Base-by-base conservation (phyloP, 2,113 vertebrate species). In the Apistogramma diplotaenia region DNA sequence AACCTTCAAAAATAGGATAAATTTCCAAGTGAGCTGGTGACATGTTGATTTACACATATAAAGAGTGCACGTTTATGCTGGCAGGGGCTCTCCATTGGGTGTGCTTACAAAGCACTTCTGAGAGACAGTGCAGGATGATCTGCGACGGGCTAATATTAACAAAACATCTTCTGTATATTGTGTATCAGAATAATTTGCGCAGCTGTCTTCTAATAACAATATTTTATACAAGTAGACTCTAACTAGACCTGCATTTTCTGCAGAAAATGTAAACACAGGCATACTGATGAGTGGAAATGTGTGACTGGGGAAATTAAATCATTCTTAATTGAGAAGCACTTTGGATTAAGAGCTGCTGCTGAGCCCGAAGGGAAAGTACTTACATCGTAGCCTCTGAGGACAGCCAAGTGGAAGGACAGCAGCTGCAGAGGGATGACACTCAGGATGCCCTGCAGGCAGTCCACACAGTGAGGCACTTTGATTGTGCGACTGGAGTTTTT, bases 381-480 rank as follows among this genome's bases (percentile, higher is more conserved):
- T 85, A 99, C 98, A 1, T 99, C 98, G 0, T 94, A 99, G 79
- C 97, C 98, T 83, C 98, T 90, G 83, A 99, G 97, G 19, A 99
- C 97, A 0, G 98, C 98, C 9, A 99, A 96, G 81, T 99, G 98
- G 95, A 99, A 99, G 72, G 98, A 98, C 78, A 99, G 96, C 55
- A 99, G 94, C 94, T 99, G 98, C 6, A 99, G 95, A 2, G 98
- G 98, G 87, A 99, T 99, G 23, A 99, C 98, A 0, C 98, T 99
- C 79, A 99, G 96, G 89, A 99, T 95, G 18, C 98, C 98, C 94
- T 99, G 98, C 85, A 99, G 95, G 72, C 98, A 99, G 93, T 99
- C 98, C 92, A 99, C 97, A 0, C 97, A 96, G 87, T 98, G 98
- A 46, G 98, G 98, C 82, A 99, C 98, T 86, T 97, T 97, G 91